Percentiles rank a stretch among this genome's conserved stretches.
These are phyloP conservation scores for Spondyliosoma cantharus DNA, from an alignment of 2,797 vertebrate genomes.

Conservation along the genomic window DNA sequence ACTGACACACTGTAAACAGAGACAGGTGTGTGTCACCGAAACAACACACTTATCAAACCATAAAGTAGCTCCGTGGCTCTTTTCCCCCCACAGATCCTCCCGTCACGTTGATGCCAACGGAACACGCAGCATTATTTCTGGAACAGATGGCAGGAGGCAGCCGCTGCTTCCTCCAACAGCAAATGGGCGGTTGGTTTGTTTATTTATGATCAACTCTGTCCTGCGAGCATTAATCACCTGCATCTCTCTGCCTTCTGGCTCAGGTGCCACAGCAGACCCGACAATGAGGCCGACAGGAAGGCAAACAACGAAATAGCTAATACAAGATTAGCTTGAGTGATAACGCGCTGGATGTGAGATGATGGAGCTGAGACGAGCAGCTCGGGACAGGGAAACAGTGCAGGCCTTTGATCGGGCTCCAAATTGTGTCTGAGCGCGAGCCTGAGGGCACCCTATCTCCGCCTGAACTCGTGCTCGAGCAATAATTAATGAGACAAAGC, in stretches of 20 bases:
- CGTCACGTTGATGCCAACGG: slow-evolving; percentile 25
- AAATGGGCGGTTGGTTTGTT: slow-evolving; percentile 59
- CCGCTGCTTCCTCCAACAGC: slow-evolving; percentile 44
- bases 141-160: slow-evolving; percentile 71
- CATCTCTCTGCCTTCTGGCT: slow-evolving; percentile 61
- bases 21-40: background rate
- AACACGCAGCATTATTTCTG: slow-evolving; percentile 53
- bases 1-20: slow-evolving; percentile 17
- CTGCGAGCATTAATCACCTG: slow-evolving; percentile 70
- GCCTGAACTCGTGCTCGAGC: background rate
- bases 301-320: slow-evolving; percentile 54
- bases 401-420: slow-evolving; percentile 31
- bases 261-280: slow-evolving; percentile 60
- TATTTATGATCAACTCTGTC: slow-evolving; percentile 68
- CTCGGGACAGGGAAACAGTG: background rate
- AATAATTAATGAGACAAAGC: slow-evolving; percentile 28
- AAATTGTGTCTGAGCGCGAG: slow-evolving; percentile 13
- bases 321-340: slow-evolving; percentile 53
- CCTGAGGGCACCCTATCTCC: background rate
- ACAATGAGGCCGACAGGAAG: slow-evolving; percentile 29
- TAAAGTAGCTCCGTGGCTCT: background rate
- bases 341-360: slow-evolving; percentile 30
- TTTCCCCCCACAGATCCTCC: slow-evolving; percentile 8
- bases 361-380: slow-evolving; percentile 28
- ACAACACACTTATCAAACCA: slow-evolving; percentile 10